These are phyloP conservation scores for Microhierax caerulescens DNA, from an alignment of 2,797 vertebrate species.

Conservation along the genomic window DNA sequence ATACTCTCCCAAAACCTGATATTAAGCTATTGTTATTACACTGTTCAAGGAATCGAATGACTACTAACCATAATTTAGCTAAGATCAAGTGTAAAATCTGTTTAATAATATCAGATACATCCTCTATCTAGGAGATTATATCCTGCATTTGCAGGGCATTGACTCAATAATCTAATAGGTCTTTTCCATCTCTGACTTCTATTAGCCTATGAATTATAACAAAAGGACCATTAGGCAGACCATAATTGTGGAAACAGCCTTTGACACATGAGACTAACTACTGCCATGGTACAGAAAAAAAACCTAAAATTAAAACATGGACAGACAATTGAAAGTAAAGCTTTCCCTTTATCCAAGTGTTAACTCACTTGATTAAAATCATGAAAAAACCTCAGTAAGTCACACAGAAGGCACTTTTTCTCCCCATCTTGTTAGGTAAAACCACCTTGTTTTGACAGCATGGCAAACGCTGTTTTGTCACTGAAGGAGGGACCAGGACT, in stretches of 20 bases:
- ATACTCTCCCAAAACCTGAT: neutral
- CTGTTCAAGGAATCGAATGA: neutral
- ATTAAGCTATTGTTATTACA: conserved; percentile 9
- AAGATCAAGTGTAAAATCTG: conserved; percentile 60
- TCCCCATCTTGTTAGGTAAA: neutral
- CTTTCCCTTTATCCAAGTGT: neutral
- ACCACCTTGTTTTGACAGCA: neutral
- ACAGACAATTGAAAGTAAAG: conserved; percentile 12
- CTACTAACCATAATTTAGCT: conserved; percentile 28
- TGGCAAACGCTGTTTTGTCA: neutral
- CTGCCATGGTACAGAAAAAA: neutral
- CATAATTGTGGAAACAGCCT: conserved; percentile 69
- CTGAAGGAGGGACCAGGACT: neutral
- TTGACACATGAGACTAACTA: conserved; percentile 53
- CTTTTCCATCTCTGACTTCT: conserved; percentile 70
- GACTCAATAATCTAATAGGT: conserved; percentile 66
- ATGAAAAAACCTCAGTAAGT: neutral
- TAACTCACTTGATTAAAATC: neutral
- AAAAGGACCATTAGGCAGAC: conserved; percentile 71
- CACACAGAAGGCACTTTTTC: neutral
- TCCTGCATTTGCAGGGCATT: conserved; percentile 59
- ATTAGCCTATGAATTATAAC: conserved; percentile 70
- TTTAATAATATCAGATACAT: conserved; percentile 35
- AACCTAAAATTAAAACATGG: conserved; percentile 32
- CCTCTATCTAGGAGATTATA: conserved; percentile 48